Conservation (phyloP, 2,113 vertebrate genomes). For the Pteruthius melanotis region DNA sequence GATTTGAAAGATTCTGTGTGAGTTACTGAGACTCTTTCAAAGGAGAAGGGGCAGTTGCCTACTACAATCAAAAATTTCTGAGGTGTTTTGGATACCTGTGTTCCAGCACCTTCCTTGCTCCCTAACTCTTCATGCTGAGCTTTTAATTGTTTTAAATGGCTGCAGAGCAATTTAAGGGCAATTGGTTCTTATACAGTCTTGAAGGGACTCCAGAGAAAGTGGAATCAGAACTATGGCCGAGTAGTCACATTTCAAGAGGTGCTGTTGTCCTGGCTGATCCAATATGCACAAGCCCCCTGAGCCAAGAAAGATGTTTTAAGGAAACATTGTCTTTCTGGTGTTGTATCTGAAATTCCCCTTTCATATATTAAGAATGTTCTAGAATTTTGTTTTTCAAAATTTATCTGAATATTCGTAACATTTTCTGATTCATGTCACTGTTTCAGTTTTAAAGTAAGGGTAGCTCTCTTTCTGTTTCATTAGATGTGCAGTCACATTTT, state of each 20-base stretch:
- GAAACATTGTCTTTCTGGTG: neutral
- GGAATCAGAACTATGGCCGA: neutral
- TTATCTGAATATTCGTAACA: accelerated
- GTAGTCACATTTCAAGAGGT: neutral
- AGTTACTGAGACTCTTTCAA: neutral
- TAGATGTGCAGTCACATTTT: neutral
- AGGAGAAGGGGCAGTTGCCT: neutral
- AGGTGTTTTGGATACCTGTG: neutral
- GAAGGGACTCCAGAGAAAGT: neutral
- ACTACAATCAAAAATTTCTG: neutral
- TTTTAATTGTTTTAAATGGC: neutral
- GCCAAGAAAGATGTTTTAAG: neutral
- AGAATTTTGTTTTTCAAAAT: neutral
- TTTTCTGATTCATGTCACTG: neutral
- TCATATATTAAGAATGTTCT: neutral
- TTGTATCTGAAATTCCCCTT: neutral
- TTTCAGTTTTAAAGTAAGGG: neutral
- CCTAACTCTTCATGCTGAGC: neutral
- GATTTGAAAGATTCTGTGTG: neutral
- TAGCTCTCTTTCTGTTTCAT: neutral
- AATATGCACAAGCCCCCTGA: neutral
- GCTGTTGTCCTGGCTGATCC: neutral
- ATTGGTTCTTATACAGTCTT: neutral
- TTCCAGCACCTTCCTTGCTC: neutral
- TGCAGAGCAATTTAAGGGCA: neutral